Base-by-base conservation (phyloP, 2,888 invertebrate species). In the Stenodema calcarata region DNA sequence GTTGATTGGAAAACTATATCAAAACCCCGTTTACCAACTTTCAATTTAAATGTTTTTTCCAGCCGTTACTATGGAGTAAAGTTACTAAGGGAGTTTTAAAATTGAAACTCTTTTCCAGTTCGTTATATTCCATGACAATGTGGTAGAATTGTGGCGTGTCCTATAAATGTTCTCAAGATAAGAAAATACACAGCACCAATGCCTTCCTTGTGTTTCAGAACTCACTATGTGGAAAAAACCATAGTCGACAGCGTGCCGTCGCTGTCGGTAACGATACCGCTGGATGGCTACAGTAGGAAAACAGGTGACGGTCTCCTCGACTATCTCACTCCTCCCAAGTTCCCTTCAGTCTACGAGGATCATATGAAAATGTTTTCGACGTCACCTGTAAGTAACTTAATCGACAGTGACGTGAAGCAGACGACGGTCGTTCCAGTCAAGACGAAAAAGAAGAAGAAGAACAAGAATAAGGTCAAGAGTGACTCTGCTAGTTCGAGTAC, bases 221-320 rank as follows among this genome's bases (percentile, higher is more conserved):
- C 14, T 30, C 70, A 47, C 27, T 88, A 50, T 50, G 30, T 47
- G 6, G 54, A 54, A 86, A 87, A 82, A 44, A 86, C 85, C 0
- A 16, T 86, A 18, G 88, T 89, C 28, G 88, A 89, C 75, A 89
- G 85, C 27, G 87, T 89, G 2, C 89, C 89, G 7, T 88, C 88
- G 0, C 78, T 89, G 2, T 86, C 88, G 3, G 86, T 89, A 18
- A 86, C 85, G 16, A 76, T 88, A 28, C 87, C 85, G 14, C 47
- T 86, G 9, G 84, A 87, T 30, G 69, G 81, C 9, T 70, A 85
- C 30, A 86, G 70, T 18, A 47, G n/a, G 50, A 70, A 86, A 76
- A 14, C 27, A n/a, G 27, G 79, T 1, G 87, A 69, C 30, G 88
- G 87, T 14, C 82, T 88, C 6, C 73, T 88, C 3, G 89, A 89